Evolutionary conservation across 2,888 invertebrate genomes (phyloP).

Genomic region (Cataglyphis livida): DNA sequence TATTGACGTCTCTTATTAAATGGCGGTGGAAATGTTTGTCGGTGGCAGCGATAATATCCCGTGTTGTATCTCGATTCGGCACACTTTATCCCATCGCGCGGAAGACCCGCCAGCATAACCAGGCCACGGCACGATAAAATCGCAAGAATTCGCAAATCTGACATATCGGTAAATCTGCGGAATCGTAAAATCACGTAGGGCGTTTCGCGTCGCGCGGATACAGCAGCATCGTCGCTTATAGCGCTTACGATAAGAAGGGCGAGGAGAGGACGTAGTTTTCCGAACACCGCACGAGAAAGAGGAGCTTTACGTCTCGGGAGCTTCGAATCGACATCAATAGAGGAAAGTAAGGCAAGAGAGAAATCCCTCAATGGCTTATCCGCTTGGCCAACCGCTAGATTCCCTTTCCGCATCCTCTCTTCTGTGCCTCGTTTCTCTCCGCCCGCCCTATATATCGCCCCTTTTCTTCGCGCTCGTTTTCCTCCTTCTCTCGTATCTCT

Average conservation of each 20-base stretch:
- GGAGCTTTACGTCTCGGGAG: conserved; percentile 69
- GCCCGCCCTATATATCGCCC: conserved; percentile 33
- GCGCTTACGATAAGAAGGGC: conserved; percentile 21
- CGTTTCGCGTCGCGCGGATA: conserved; percentile 49
- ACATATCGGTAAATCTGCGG: conserved; percentile 43
- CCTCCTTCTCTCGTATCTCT: conserved; percentile 14
- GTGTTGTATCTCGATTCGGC: conserved; percentile 6
- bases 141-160: conserved; percentile 28
- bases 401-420: conserved; percentile 45
- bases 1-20: not conserved
- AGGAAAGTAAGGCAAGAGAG: conserved; percentile 68
- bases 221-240: conserved; percentile 1
- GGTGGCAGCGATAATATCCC: not conserved
- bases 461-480: conserved; percentile 35
- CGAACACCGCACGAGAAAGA: conserved; percentile 30
- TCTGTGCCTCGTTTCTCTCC: conserved; percentile 44
- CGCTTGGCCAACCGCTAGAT: conserved; percentile 74
- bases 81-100: conserved; percentile 26
- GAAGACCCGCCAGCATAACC: conserved; percentile 1
- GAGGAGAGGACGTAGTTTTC: not conserved
- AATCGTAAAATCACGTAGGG: conserved; percentile 42
- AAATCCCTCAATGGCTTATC: conserved; percentile 79
- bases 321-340: conserved; percentile 72
- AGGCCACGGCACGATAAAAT: not conserved
- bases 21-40: conserved; percentile 38